These are phyloP conservation scores for Calliscelio sp. DNA, from an alignment of 2,888 invertebrate genomes.

Conservation along the genomic window DNA sequence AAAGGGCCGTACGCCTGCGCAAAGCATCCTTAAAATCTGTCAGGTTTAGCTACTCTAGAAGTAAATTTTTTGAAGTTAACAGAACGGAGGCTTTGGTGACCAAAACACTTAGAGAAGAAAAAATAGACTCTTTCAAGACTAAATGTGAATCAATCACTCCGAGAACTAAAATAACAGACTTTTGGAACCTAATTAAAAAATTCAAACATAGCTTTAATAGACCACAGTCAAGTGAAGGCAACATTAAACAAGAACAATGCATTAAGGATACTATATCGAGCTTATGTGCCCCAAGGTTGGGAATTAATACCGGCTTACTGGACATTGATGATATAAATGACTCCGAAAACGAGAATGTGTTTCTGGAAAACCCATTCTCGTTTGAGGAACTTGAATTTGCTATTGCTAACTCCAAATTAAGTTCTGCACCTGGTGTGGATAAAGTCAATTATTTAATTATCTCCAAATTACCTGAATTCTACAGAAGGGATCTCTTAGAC, in stretches of 20 bases:
- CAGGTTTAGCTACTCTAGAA: neutral
- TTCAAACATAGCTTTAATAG: slow-evolving; percentile 8
- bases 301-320: neutral
- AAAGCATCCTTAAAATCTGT: neutral
- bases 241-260: neutral
- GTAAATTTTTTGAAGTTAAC: neutral
- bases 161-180: neutral
- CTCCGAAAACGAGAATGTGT: neutral
- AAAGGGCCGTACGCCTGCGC: neutral
- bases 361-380: neutral
- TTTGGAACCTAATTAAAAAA: slow-evolving; percentile 9
- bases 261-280: neutral
- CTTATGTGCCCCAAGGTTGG: neutral
- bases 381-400: slow-evolving; percentile 25
- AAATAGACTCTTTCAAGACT: neutral
- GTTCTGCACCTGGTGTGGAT: slow-evolving; percentile 27
- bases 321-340: neutral
- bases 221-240: neutral
- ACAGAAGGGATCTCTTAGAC: neutral
- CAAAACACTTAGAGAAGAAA: slow-evolving; percentile 6
- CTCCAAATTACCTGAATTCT: slow-evolving; percentile 4
- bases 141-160: slow-evolving; percentile 18
- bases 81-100: neutral
- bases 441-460: slow-evolving; percentile 44
- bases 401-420: neutral